Conservation (phyloP, 2,113 vertebrate genomes). For the Pterocles orientalis region DNA sequence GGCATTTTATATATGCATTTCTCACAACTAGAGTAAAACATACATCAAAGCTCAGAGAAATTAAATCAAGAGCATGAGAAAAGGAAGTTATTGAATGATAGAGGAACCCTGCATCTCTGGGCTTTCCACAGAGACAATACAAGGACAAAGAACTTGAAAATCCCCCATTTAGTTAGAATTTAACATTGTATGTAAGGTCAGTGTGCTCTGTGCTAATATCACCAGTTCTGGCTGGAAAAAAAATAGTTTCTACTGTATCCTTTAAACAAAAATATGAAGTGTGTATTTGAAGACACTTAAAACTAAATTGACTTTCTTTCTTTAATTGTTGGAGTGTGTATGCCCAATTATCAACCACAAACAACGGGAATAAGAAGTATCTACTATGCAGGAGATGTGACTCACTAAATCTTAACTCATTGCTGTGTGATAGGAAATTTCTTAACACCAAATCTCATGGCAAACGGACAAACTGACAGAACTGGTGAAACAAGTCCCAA, state of each 20-base stretch:
- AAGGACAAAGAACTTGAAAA: slow-evolving; percentile 12
- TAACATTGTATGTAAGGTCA: background rate
- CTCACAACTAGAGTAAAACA: background rate
- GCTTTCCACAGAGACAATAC: background rate
- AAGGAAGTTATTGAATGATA: slow-evolving; percentile 14
- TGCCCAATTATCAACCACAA: background rate
- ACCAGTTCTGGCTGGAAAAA: background rate
- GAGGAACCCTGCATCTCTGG: background rate
- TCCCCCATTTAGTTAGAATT: background rate
- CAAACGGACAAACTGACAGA: background rate
- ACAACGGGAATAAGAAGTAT: background rate
- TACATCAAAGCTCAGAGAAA: slow-evolving; percentile 27
- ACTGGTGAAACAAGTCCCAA: background rate
- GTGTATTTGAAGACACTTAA: background rate
- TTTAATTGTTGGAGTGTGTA: background rate
- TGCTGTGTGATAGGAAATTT: background rate
- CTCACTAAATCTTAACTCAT: background rate
- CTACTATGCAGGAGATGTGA: background rate
- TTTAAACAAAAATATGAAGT: background rate
- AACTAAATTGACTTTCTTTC: background rate
- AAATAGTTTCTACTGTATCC: background rate
- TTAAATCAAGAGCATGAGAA: slow-evolving; percentile 19
- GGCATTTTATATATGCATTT: background rate
- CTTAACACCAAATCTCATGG: background rate
- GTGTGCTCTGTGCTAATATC: background rate